phyloP scores from a whole-genome alignment of 1,140 invertebrate species.

The Notospermus geniculatus region DNA sequence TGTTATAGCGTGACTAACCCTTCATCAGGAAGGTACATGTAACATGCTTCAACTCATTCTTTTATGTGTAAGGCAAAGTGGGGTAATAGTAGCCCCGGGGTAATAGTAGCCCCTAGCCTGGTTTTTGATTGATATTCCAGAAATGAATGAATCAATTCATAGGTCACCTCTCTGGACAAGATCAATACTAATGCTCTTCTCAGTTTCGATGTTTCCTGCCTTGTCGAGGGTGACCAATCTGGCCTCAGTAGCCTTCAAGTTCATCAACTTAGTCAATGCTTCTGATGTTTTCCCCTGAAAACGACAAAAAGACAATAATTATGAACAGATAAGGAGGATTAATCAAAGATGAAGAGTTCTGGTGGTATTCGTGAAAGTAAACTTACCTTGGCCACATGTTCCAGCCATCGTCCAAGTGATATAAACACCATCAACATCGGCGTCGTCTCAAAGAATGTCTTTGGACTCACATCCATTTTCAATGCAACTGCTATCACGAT shows the following conservation, averaged over 20 bases:
- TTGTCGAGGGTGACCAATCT: slow-evolving; percentile 77
- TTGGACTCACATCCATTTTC: slow-evolving; percentile 47
- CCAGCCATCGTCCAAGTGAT: slow-evolving; percentile 97
- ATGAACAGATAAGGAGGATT: no score
- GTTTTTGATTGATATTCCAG: no score
- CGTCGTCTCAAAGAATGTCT: slow-evolving; percentile 98
- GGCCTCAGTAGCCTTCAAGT: slow-evolving; percentile 93
- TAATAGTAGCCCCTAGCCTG: no score
- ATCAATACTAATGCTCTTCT: slow-evolving; percentile 82
- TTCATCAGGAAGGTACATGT: no score
- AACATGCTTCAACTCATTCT: no score
- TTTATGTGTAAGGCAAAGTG: no score
- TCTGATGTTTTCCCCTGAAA: slow-evolving; percentile 97
- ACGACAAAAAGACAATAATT: no score
- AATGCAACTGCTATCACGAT: slow-evolving; percentile 78
- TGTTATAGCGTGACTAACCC: no score
- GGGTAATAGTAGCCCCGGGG: no score
- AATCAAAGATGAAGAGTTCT: not conserved
- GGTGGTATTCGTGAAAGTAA: not conserved
- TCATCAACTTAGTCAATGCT: slow-evolving; percentile 90
- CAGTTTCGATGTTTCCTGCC: slow-evolving; percentile 67
- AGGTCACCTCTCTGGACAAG: slow-evolving; percentile 93
- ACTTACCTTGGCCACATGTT: slow-evolving; percentile 89
- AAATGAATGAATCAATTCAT: no score
- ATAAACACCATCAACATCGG: slow-evolving; percentile 98